A percentile compares a stretch with the other conserved stretches of the same genome.
phyloP scores from a whole-genome alignment of 2,888 invertebrate genomes.

The Acronicta psi region DNA sequence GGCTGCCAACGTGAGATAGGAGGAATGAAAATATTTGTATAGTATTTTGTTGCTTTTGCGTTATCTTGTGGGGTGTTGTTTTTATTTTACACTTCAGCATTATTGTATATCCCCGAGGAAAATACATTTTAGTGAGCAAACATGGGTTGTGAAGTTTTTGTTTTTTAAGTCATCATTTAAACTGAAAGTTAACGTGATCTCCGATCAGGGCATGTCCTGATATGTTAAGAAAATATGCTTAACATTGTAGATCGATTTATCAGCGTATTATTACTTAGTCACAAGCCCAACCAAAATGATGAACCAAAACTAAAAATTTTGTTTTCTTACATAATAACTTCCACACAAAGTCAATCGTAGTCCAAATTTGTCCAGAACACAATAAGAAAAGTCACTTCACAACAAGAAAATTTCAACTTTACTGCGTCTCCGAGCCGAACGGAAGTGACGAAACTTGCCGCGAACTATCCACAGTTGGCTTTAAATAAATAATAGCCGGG shows the following conservation, averaged over 20 bases:
- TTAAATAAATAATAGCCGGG: constrained; percentile 62
- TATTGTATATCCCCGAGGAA: neutral
- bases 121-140: neutral
- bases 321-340: constrained; percentile 10
- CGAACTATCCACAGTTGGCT: constrained; percentile 39
- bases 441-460: constrained; percentile 51
- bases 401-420: constrained; percentile 40
- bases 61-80: constrained; percentile 38
- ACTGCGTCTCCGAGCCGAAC: constrained; percentile 24
- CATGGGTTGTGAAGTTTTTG: neutral
- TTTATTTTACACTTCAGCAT: constrained; percentile 1
- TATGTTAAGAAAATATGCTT: too few relatives aligned
- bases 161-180: too few relatives aligned
- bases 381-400: constrained; percentile 24
- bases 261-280: too few relatives aligned
- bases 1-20: constrained; percentile 47
- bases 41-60: constrained; percentile 58
- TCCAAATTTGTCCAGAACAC: constrained; percentile 30
- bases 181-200: too few relatives aligned
- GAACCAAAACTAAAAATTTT: neutral
- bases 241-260: too few relatives aligned
- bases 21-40: constrained; percentile 71
- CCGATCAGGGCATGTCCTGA: too few relatives aligned
- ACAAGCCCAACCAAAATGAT: too few relatives aligned
- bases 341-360: constrained; percentile 27